Conservation (phyloP, 2,113 vertebrate species). For the Melanostigma gelatinosum region DNA sequence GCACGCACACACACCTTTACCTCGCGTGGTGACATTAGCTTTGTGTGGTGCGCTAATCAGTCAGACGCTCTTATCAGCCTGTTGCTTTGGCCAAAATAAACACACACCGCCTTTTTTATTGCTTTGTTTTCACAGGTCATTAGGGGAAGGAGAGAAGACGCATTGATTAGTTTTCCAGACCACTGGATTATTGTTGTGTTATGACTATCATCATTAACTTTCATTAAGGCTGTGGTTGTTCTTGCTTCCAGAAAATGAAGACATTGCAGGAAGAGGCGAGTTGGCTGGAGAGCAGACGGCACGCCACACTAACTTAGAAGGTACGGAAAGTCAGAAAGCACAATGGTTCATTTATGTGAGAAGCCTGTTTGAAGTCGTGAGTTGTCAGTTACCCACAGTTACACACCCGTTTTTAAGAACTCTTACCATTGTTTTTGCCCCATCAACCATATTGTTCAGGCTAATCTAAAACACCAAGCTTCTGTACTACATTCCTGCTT, state of each 20-base stretch:
- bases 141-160: slow-evolving; percentile 75
- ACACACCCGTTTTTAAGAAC: not conserved
- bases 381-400: not conserved
- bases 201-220: slow-evolving; percentile 82
- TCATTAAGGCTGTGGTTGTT: slow-evolving; percentile 78
- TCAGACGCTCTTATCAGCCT: slow-evolving; percentile 78
- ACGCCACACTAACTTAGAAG: slow-evolving; percentile 15
- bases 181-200: slow-evolving; percentile 77
- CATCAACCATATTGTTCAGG: slow-evolving; percentile 20
- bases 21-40: slow-evolving; percentile 45
- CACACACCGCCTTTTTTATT: slow-evolving; percentile 77
- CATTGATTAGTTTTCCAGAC: slow-evolving; percentile 82
- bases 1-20: slow-evolving; percentile 37
- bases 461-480: not conserved
- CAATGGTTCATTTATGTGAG: slow-evolving; percentile 23
- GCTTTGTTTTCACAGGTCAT: slow-evolving; percentile 83
- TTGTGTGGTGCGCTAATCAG: slow-evolving; percentile 71
- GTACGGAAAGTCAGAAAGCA: slow-evolving; percentile 13
- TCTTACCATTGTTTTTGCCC: slow-evolving; percentile 6
- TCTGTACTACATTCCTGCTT: slow-evolving; percentile 24
- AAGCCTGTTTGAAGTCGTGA: slow-evolving; percentile 22
- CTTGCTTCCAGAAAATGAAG: slow-evolving; percentile 74
- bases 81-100: slow-evolving; percentile 85
- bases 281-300: slow-evolving; percentile 30
- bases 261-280: slow-evolving; percentile 59